Evolutionary conservation across 2,113 vertebrate species (phyloP).

Genomic region (Coptodon rendalli): DNA sequence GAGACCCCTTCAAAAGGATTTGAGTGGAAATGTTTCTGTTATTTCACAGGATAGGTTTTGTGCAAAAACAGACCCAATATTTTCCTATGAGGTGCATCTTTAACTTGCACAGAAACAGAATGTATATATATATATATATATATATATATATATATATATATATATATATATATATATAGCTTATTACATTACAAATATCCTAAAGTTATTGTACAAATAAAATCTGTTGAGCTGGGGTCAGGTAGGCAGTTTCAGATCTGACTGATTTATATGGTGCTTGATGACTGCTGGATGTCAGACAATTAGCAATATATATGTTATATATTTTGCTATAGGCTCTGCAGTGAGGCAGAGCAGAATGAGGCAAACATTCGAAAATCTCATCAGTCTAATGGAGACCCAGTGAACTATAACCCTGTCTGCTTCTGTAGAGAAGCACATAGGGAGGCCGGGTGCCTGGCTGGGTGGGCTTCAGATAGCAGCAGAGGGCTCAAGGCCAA

Average conservation of each 20-base stretch:
- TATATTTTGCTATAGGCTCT: not conserved
- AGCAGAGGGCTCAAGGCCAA: not conserved
- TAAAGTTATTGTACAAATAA: not conserved
- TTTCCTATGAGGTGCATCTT: not conserved
- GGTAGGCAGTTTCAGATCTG: not conserved
- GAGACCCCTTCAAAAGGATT: not conserved
- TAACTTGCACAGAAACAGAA: not conserved
- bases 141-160: fast-evolving
- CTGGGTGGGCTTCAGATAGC: not conserved
- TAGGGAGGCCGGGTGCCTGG: not conserved
- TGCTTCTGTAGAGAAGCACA: not conserved
- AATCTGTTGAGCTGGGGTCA: fast-evolving
- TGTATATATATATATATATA: fast-evolving
- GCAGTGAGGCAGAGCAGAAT: not conserved
- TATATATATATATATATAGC: fast-evolving
- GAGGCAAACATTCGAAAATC: constrained; percentile 7
- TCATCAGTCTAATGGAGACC: constrained; percentile 30
- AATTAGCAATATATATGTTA: not conserved
- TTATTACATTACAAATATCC: not conserved
- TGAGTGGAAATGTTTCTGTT: not conserved
- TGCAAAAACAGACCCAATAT: not conserved
- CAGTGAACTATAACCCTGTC: constrained; percentile 9
- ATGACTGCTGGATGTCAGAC: not conserved
- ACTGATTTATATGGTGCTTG: not conserved
- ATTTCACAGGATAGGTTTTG: not conserved